phyloP scores from a whole-genome alignment of 2,797 vertebrate genomes.

The Catostomus latipinnis region DNA sequence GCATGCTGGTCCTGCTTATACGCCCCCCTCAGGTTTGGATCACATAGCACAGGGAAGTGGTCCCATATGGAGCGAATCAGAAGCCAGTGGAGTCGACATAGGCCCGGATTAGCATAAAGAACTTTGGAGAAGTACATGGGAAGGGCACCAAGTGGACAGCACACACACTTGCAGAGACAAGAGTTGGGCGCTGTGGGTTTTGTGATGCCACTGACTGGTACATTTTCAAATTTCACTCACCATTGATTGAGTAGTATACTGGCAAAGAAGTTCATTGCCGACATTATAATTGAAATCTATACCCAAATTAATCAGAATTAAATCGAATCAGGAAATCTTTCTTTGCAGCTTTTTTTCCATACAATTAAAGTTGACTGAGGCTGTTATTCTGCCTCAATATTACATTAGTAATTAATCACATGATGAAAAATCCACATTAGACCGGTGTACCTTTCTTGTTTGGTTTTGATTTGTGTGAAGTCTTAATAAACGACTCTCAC shows the following conservation, averaged over 20 bases:
- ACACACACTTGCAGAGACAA: conserved; percentile 19
- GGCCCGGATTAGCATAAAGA: neutral
- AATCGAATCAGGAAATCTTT: too few species aligned
- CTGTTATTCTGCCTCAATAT: too few species aligned
- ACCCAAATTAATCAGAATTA: too few species aligned
- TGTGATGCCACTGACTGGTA: neutral
- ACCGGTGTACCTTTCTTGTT: neutral
- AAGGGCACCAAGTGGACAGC: neutral
- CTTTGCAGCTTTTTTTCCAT: too few species aligned
- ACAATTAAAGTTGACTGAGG: too few species aligned
- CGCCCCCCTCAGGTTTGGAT: conserved; percentile 45
- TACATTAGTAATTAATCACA: neutral
- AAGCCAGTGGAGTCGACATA: conserved; percentile 37
- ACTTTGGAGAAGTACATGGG: neutral
- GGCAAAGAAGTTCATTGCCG: neutral
- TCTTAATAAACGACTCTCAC: conserved; percentile 30
- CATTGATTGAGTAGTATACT: too few species aligned
- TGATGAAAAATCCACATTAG: neutral
- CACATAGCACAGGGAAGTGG: conserved; percentile 24
- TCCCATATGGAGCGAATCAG: conserved; percentile 50
- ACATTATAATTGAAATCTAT: too few species aligned
- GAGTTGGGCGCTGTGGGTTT: neutral
- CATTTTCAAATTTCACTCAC: too few species aligned
- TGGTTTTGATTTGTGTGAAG: conserved; percentile 23
- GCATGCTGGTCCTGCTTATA: conserved; percentile 38